These are phyloP conservation scores for Pentamera pediparva DNA, from an alignment of 53 echinoderm and acorn worm genomes.

Conservation along the genomic window DNA sequence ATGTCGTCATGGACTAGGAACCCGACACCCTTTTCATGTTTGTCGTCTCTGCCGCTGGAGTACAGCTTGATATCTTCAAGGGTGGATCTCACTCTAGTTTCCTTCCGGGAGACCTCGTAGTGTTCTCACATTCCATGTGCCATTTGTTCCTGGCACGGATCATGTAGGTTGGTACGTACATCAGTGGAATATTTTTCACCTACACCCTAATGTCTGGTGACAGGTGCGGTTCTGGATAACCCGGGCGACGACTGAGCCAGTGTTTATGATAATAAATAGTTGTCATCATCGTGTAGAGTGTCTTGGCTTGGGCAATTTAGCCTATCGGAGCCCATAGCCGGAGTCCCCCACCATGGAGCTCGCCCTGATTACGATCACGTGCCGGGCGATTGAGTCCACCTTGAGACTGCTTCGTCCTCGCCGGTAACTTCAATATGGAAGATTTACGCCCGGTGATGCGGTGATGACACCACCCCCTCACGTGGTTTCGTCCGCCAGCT, in stretches of 20 bases:
- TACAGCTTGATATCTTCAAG: conserved; percentile 8
- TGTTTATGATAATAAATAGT: conserved; percentile 6
- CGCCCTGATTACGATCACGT: too few relatives aligned
- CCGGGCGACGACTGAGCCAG: conserved; percentile 55
- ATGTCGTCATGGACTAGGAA: conserved; percentile 43
- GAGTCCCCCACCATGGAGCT: too few relatives aligned
- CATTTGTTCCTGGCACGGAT: background rate
- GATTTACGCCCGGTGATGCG: too few relatives aligned
- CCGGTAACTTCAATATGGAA: too few relatives aligned
- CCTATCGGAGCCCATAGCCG: conserved; percentile 35
- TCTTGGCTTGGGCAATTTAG: conserved; percentile 30
- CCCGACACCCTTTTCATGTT: conserved; percentile 42
- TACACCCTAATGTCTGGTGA: conserved; percentile 17
- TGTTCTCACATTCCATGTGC: conserved; percentile 11
- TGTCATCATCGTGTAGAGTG: conserved; percentile 19
- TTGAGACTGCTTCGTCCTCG: too few relatives aligned
- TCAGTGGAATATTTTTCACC: conserved; percentile 39
- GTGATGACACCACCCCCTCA: too few relatives aligned
- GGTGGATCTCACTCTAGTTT: background rate
- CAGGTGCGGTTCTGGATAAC: conserved; percentile 39
- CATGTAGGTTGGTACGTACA: background rate
- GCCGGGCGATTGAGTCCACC: too few relatives aligned
- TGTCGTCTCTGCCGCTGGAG: conserved; percentile 38
- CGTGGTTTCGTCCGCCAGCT: too few relatives aligned
- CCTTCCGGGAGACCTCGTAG: conserved; percentile 32